phyloP scores from a whole-genome alignment of 1,140 invertebrate genomes.

The Notospermus geniculatus region DNA sequence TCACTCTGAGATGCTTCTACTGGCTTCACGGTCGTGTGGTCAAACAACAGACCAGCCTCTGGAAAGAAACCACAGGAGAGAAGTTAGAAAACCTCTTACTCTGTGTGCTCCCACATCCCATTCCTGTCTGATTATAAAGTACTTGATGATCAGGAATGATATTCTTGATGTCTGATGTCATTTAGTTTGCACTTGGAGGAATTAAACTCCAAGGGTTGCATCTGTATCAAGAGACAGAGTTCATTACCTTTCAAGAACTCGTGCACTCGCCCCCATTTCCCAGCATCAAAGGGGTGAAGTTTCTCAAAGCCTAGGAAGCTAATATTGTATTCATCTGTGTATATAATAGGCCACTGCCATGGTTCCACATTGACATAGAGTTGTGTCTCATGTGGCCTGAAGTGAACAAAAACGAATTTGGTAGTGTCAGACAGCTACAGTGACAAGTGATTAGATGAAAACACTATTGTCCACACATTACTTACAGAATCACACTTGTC shows the following conservation, averaged over 20 bases:
- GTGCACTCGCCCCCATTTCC: constrained; percentile 76
- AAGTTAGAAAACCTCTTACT: too few species aligned
- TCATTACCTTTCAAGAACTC: constrained; percentile 64
- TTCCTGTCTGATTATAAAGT: too few species aligned
- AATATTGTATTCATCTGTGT: constrained; percentile 76
- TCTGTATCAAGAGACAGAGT: too few species aligned
- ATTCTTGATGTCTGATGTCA: too few species aligned
- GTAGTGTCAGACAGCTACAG: neutral
- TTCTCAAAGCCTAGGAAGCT: constrained; percentile 77
- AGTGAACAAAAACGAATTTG: neutral
- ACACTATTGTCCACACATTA: neutral
- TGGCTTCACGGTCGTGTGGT: constrained; percentile 59
- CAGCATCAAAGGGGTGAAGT: constrained; percentile 83
- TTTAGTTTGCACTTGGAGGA: too few species aligned
- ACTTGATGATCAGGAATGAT: too few species aligned
- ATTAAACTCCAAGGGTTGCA: too few species aligned
- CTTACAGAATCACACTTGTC: constrained; percentile 13
- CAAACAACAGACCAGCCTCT: constrained; percentile 52
- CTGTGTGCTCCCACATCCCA: too few species aligned
- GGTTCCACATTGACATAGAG: constrained; percentile 28
- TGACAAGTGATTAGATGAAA: neutral
- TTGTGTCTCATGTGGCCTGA: constrained; percentile 13
- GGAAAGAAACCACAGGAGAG: too few species aligned
- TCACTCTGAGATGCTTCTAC: constrained; percentile 69
- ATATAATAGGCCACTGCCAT: constrained; percentile 68